These are phyloP conservation scores for Rhadina sibilatrix DNA, from an alignment of 2,113 vertebrate species.

Conservation along the genomic window DNA sequence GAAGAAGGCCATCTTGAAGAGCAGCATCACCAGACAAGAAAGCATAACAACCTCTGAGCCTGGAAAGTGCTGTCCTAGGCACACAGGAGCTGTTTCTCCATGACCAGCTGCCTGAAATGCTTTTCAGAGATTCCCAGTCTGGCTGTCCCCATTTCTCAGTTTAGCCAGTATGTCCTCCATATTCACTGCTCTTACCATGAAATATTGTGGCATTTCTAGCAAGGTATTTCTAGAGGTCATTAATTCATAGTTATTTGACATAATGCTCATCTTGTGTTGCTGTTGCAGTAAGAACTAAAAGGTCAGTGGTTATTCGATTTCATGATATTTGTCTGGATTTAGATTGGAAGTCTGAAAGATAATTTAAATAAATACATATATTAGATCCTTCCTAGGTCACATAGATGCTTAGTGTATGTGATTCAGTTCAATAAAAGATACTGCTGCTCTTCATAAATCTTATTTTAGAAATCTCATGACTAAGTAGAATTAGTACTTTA, in stretches of 20 bases:
- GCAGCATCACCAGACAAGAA: background rate
- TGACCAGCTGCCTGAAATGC: background rate
- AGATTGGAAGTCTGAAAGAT: background rate
- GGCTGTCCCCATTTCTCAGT: background rate
- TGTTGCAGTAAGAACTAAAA: background rate
- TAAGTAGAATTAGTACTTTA: background rate
- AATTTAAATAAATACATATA: background rate
- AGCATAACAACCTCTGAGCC: background rate
- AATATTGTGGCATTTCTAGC: background rate
- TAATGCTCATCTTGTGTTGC: background rate
- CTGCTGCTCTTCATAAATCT: background rate
- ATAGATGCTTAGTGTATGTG: background rate
- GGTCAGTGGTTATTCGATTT: background rate
- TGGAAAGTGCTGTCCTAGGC: background rate
- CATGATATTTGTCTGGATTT: background rate
- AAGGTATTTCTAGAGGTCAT: background rate
- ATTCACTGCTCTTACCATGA: background rate
- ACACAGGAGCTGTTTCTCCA: background rate
- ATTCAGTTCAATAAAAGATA: background rate
- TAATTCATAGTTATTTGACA: background rate
- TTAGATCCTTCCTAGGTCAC: background rate
- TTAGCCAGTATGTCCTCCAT: background rate
- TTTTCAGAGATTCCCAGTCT: background rate
- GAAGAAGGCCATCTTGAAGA: background rate
- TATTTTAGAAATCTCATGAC: background rate